A percentile compares a stretch with the other conserved stretches of the same genome.
phyloP scores from a whole-genome alignment of 2,888 invertebrate genomes.

The Agrilus mali region DNA sequence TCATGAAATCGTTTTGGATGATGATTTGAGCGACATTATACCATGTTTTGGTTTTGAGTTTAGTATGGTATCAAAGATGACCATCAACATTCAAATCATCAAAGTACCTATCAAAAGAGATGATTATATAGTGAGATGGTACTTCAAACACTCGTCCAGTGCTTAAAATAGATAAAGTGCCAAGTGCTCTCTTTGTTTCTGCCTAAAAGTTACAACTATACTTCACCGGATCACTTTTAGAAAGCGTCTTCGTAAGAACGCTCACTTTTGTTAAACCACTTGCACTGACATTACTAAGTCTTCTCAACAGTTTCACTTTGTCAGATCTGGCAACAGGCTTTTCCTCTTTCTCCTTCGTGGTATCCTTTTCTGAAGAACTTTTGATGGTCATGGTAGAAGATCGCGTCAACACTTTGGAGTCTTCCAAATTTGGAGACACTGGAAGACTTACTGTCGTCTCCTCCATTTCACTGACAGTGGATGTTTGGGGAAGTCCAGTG shows the following conservation, averaged over 20 bases:
- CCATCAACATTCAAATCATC: too few species aligned
- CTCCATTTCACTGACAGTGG: constrained; percentile 18
- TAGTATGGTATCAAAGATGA: too few species aligned
- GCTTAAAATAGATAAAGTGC: background rate
- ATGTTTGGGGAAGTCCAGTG: constrained; percentile 11
- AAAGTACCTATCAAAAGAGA: too few species aligned
- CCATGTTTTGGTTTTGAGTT: too few species aligned
- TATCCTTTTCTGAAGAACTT: constrained; percentile 23
- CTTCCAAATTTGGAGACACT: constrained; percentile 22
- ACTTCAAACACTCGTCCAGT: too few species aligned
- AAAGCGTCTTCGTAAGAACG: constrained; percentile 22
- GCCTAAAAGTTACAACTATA: constrained; percentile 11
- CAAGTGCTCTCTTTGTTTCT: constrained; percentile 5
- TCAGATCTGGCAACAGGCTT: constrained; percentile 2
- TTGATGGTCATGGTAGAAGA: constrained; percentile 33
- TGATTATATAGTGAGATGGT: too few species aligned
- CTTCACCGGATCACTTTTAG: constrained; percentile 35
- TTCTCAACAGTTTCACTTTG: constrained; percentile 18
- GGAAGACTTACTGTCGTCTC: constrained; percentile 26
- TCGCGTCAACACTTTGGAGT: constrained; percentile 28
- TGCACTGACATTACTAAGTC: constrained; percentile 41
- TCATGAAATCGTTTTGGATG: too few species aligned
- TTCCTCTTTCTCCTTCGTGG: constrained; percentile 23
- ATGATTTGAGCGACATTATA: too few species aligned
- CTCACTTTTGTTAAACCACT: constrained; percentile 52